Evolutionary conservation across 2,113 vertebrate genomes (phyloP), one percentile per base, ranked within the genome.

Genomic region (Grus americana): DNA sequence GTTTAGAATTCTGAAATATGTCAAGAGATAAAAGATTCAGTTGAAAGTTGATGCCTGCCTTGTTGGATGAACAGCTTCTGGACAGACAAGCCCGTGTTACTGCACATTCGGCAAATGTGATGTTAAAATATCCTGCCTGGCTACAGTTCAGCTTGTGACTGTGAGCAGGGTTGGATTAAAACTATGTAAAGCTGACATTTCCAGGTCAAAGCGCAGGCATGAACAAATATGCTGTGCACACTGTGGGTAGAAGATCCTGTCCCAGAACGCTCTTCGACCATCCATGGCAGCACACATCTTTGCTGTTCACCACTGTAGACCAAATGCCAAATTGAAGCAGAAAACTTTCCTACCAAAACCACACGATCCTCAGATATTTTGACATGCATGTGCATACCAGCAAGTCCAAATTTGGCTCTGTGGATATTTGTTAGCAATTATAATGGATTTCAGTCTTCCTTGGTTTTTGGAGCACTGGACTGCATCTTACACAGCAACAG

Each of bases 161-260:
- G 49, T 65, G 59, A 90, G 67, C n/a, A 59, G 66, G 11, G 15
- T 0, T 86, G 79, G 42, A 78, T 82, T 91, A 94, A 85, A 87
- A 52, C 27, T 17, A 32, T 24, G 16, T 3, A 2, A 96, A 80
- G 59, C 0, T 92, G 75, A 23, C 36, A 30, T 71, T 93, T 95
- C 79, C 85, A 93, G 93, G 63, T 80, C 88, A 93, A 88, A 79
- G 79, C 90, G 92, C 46, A 83, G 81, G 54, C 66, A 80, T 6
- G 26, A 75, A 40, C 5, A 79, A 74, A 79, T 27, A 23, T 70
- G 55, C 66, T 86, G 66, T 38, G 58, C 73, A 72, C 70, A 61
- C 47, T 68, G 34, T 52, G 62, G 67, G 21, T 54, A 81, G 38
- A 76, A 50, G 23, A 66, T 70, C 29, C 67, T 66, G 40, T 66